These are phyloP conservation scores for Corynorhinus townsendii DNA, from an alignment of 2,113 vertebrate species.

Conservation along the genomic window DNA sequence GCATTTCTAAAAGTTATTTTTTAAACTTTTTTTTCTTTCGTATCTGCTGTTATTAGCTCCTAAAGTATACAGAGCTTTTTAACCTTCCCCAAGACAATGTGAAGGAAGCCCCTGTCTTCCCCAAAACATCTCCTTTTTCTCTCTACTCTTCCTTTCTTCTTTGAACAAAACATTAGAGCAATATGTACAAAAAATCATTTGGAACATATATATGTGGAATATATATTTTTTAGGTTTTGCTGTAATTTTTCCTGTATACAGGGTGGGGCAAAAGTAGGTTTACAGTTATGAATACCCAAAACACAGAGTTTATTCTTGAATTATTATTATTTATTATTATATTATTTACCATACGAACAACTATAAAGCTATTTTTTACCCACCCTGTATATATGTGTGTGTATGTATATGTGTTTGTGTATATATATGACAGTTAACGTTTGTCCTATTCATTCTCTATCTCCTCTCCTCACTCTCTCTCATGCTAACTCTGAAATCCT, in stretches of 20 bases:
- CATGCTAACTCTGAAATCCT: neutral
- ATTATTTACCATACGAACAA: neutral
- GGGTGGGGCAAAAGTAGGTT: neutral
- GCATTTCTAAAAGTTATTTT: constrained; percentile 1
- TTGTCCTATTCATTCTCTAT: neutral
- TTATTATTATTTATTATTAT: neutral
- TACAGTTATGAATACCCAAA: neutral
- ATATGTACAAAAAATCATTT: neutral
- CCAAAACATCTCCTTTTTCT: neutral
- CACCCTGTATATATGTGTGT: neutral
- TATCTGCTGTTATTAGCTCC: neutral
- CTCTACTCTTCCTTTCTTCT: neutral
- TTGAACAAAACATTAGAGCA: neutral
- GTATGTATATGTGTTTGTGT: neutral
- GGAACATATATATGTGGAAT: neutral
- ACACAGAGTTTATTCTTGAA: neutral
- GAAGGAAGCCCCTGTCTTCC: neutral
- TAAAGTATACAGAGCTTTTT: neutral
- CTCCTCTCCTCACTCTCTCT: neutral
- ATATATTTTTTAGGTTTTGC: neutral
- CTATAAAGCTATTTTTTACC: neutral
- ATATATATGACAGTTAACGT: neutral
- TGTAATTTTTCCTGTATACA: neutral
- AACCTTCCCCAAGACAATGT: neutral
- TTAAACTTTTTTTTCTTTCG: neutral